Evolutionary conservation across 2,113 vertebrate species (phyloP), one percentile per base, ranked within the genome.

Genomic region (Smithornis capensis): DNA sequence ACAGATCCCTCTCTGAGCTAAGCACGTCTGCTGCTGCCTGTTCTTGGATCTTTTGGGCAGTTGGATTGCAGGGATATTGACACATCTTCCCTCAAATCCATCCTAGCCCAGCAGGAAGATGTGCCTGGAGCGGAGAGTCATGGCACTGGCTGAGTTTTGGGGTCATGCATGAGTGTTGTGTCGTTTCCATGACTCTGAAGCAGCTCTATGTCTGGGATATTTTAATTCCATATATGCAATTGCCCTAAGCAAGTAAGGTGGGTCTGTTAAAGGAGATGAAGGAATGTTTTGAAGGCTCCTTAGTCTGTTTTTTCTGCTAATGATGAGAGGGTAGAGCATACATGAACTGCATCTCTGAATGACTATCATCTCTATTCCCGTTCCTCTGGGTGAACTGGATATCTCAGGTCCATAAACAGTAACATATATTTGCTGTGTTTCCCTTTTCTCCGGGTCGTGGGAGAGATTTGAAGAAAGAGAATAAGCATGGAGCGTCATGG

Each of bases 401-500:
- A 22, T 14, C 29, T 70, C 4, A 22, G 28, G 21, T 53, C 3
- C 19, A 17, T 37, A 21, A 53, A 24, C 13, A 47, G 14, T 14
- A 12, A 10, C 29, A 7, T 29, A 4, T 35, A 0, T 33, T 76
- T 14, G 9, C 22, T 31, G 3, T 31, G 0, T 57, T 62, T 22
- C n/a, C 29, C 6, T 25, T 28, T 59, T 56, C 44, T n/a, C 56
- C 86, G 50, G 31, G 50, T 92, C 65, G 62, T 59, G 18, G 11
- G 88, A 92, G 53, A 49, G 6, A 25, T 44, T 80, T 31, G 78
- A 55, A 44, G 65, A 53, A 80, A 65, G 24, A 68, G 44, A 38
- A 4, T 5, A 14, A 25, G 1, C 19, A 75, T 38, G 19, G 52
- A n/a, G n/a, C n/a, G n/a, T n/a, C n/a, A 25, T 68, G 64, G 53